Conservation (phyloP, 2,888 invertebrate species). For the Luperina nickerlii region DNA sequence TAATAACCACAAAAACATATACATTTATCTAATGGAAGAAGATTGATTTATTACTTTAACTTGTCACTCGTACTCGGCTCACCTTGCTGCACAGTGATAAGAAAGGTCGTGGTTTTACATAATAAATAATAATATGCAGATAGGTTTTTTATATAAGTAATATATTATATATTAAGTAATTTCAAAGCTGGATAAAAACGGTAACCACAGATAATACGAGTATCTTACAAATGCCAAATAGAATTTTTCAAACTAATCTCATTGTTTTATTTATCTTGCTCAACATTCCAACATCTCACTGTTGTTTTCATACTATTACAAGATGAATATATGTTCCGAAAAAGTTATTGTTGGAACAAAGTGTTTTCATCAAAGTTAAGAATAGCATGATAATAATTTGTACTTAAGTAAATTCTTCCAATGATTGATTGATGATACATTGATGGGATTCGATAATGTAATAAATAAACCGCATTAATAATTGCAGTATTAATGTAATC, state of each 20-base stretch:
- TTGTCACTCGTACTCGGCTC: not conserved
- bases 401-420: not conserved
- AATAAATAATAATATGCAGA: constrained; percentile 10
- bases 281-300: not conserved
- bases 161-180: not conserved
- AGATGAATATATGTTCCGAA: not conserved
- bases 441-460: too few relatives aligned
- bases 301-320: not conserved
- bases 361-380: not conserved
- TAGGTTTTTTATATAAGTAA: constrained; percentile 20
- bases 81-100: constrained; percentile 25
- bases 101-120: constrained; percentile 23
- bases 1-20: constrained; percentile 21
- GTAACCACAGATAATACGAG: not conserved
- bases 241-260: not conserved
- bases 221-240: not conserved
- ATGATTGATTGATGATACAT: not conserved
- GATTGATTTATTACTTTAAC: constrained; percentile 27
- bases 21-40: not conserved
- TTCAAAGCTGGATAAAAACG: constrained; percentile 4
- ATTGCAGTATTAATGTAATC: not conserved
- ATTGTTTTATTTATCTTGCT: not conserved
- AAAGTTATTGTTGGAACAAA: not conserved
- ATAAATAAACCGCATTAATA: not conserved
- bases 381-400: not conserved